Evolutionary conservation across 2,797 vertebrate genomes (phyloP), one percentile per base, ranked within the genome.

Genomic region (Selene dorsalis): DNA sequence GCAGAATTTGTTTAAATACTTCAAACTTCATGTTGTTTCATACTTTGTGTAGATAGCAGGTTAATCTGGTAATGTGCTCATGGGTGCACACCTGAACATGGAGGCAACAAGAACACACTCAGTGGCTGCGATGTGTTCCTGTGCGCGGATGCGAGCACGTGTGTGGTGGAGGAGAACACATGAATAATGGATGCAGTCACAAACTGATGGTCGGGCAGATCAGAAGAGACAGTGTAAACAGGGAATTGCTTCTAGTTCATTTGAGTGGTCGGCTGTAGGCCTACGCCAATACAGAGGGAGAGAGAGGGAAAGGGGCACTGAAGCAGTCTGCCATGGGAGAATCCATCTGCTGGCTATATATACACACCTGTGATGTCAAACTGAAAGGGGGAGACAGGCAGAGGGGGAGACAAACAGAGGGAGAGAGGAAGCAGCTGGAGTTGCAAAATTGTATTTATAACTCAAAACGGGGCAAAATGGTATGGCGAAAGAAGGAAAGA

Each of bases 301-400:
- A 67, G 13, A 69, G 79, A 72, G 59, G 68, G 60, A 69, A 75
- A 73, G 79, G 62, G 24, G 72, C 71, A 71, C 24, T 71, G 82
- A 77, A 86, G 85, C 88, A 83, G 85, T 63, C 81, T 87, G 92
- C 90, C 88, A 91, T 82, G 90, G 91, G 94, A 94, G 89, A 94
- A 92, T 94, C 93, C 93, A 93, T 94, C 93, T 94, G 92, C 88
- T 66, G 68, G 91, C 93, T 95, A 94, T 93, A 93, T 94, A 92
- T 94, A 94, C 82, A 92, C 89, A 93, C 91, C 87, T 91, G 88
- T 95, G 93, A 95, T 94, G 93, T 94, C 93, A 94, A 93, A 93
- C 78, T 43, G 75, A n/a, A n/a, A 83, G 85, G 79, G 73, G 14
- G 35, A 75, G 48, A 63, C 63, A 79, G 82, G 32, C 28, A 67